Conservation (phyloP, 2,888 invertebrate genomes). For the Syrphus vitripennis region DNA sequence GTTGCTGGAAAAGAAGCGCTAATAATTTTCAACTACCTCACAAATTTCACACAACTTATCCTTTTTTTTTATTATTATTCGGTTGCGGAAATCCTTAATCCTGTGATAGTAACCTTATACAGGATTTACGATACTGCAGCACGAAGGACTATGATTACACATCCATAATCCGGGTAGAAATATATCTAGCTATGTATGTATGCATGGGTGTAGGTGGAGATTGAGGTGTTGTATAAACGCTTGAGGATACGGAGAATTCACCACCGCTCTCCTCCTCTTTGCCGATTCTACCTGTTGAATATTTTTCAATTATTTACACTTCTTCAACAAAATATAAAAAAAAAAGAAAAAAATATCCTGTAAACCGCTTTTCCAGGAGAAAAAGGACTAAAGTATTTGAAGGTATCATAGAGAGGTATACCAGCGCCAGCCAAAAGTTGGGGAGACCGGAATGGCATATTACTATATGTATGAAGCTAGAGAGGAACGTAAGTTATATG, state of each 20-base stretch:
- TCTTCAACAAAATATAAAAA: constrained; percentile 37
- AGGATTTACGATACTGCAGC: constrained; percentile 55
- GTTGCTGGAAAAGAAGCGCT: constrained; percentile 34
- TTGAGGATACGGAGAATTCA: constrained; percentile 28
- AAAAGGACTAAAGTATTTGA: constrained; percentile 23
- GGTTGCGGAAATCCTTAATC: constrained; percentile 48
- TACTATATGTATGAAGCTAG: neutral
- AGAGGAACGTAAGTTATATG: constrained; percentile 3
- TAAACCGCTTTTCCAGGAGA: constrained; percentile 16
- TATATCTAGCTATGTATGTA: neutral
- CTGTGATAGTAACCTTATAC: constrained; percentile 64
- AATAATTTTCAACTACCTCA: constrained; percentile 58
- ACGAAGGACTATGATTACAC: constrained; percentile 58
- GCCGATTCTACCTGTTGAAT: constrained; percentile 63
- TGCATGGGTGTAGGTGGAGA: neutral
- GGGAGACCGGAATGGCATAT: neutral
- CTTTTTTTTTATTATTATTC: constrained; percentile 26
- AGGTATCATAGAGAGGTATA: neutral
- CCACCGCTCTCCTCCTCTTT: neutral
- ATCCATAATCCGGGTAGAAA: constrained; percentile 49
- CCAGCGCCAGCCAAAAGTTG: neutral
- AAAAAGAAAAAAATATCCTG: neutral
- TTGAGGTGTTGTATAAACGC: constrained; percentile 31
- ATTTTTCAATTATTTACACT: constrained; percentile 71
- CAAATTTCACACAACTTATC: constrained; percentile 53